phyloP scores from a whole-genome alignment of 2,113 vertebrate species.

The Poeciliopsis prolifica region DNA sequence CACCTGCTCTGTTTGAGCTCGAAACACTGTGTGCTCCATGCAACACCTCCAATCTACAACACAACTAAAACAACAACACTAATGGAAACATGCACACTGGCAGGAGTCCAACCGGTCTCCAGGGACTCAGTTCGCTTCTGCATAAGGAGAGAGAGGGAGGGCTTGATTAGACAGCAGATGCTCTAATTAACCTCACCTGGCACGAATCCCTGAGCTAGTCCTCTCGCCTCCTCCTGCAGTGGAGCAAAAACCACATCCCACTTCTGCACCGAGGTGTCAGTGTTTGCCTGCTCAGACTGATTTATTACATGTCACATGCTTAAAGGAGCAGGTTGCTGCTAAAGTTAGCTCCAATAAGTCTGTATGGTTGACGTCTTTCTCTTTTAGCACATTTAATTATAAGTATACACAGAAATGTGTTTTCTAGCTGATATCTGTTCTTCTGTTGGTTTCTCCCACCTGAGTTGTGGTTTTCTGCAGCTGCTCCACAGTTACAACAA shows the following conservation, averaged over 20 bases:
- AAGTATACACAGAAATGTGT: not conserved
- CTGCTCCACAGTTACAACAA: too few relatives aligned
- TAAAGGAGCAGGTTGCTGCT: not conserved
- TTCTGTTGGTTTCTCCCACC: too few relatives aligned
- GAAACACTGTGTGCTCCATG: not conserved
- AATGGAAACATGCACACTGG: not conserved
- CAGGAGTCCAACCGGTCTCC: not conserved
- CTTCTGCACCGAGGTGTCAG: not conserved
- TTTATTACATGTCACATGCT: not conserved
- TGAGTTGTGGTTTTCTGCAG: too few relatives aligned
- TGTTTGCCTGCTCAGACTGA: not conserved
- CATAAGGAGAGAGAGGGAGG: not conserved
- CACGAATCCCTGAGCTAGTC: not conserved
- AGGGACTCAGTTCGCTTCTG: not conserved
- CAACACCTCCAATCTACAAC: not conserved
- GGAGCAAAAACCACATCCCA: conserved; percentile 8
- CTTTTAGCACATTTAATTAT: not conserved
- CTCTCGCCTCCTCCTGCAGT: not conserved
- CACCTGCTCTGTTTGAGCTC: not conserved
- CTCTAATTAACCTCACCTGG: conserved; percentile 8
- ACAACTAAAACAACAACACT: not conserved
- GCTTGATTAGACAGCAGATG: conserved; percentile 11
- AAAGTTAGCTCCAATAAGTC: not conserved
- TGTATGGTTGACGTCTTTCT: not conserved
- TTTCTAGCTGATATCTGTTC: too few relatives aligned